These are phyloP conservation scores for Aphaenogaster floridana DNA, from an alignment of 1,140 invertebrate species.

Conservation along the genomic window DNA sequence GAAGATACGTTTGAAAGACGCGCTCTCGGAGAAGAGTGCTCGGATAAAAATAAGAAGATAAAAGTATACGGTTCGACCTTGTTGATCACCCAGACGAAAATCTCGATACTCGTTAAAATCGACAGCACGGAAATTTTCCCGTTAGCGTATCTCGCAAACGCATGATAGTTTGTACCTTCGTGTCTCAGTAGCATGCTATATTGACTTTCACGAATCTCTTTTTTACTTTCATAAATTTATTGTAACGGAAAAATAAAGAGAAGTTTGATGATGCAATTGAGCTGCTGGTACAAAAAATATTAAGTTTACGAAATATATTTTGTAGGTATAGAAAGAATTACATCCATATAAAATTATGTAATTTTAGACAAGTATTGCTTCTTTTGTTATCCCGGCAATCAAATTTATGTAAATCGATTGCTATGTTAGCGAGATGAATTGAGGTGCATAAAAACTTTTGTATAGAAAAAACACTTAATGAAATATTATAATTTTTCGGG, in stretches of 20 bases:
- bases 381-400: no score
- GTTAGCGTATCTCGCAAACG: slow-evolving; percentile 1
- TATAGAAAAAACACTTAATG: no score
- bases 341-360: no score
- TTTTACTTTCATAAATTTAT: background rate
- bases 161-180: slow-evolving; percentile 9
- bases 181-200: background rate
- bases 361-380: no score
- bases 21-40: background rate
- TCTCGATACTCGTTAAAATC: slow-evolving; percentile 52
- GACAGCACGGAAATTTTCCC: slow-evolving; percentile 50
- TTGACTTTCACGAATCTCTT: background rate
- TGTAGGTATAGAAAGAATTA: background rate
- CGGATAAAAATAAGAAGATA: slow-evolving; percentile 53
- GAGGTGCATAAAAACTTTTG: no score
- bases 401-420: no score
- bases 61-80: slow-evolving; percentile 38
- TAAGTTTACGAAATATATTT: background rate
- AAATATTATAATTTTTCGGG: no score
- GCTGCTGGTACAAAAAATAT: no score
- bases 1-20: slow-evolving; percentile 15
- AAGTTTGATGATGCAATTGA: background rate
- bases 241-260: background rate
- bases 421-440: no score
- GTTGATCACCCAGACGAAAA: slow-evolving; percentile 50